These are phyloP conservation scores for Vombatus ursinus DNA, from an alignment of 2,113 vertebrate genomes.

Conservation along the genomic window DNA sequence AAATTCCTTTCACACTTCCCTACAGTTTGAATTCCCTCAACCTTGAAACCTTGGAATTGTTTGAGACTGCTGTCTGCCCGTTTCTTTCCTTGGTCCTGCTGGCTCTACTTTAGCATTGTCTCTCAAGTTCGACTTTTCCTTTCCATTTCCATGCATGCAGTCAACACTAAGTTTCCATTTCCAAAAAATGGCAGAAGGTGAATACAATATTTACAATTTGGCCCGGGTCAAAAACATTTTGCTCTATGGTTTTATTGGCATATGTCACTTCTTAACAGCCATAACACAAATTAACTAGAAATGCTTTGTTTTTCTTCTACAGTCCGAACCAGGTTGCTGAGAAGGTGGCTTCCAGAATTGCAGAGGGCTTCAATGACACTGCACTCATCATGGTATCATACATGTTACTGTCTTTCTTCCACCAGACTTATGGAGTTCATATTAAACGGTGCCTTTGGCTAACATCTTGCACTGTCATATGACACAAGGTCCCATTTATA, in stretches of 20 bases:
- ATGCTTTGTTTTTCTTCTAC: slow-evolving; percentile 59
- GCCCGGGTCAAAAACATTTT: not conserved
- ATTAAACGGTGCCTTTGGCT: not conserved
- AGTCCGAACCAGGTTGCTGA: slow-evolving; percentile 98
- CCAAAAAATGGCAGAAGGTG: not conserved
- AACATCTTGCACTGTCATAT: not conserved
- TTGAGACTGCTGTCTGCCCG: not conserved
- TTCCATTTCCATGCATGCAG: not conserved
- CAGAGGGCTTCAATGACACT: slow-evolving; percentile 93
- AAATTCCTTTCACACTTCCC: not conserved
- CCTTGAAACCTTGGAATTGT: not conserved
- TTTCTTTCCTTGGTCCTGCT: not conserved
- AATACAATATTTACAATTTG: not conserved
- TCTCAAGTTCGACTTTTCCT: not conserved
- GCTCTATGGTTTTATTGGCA: not conserved
- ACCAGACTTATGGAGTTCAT: not conserved
- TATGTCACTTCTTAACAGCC: not conserved
- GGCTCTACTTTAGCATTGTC: not conserved
- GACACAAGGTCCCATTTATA: not conserved
- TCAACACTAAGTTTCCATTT: not conserved
- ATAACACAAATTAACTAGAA: not conserved
- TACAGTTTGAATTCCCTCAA: not conserved
- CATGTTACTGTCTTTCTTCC: not conserved
- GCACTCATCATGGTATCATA: slow-evolving; percentile 93
- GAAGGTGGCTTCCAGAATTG: slow-evolving; percentile 95